A percentile compares a stretch with the other conserved stretches of the same genome.
These are phyloP conservation scores for Octodonta nipae DNA, from an alignment of 2,888 invertebrate species.

Conservation along the genomic window DNA sequence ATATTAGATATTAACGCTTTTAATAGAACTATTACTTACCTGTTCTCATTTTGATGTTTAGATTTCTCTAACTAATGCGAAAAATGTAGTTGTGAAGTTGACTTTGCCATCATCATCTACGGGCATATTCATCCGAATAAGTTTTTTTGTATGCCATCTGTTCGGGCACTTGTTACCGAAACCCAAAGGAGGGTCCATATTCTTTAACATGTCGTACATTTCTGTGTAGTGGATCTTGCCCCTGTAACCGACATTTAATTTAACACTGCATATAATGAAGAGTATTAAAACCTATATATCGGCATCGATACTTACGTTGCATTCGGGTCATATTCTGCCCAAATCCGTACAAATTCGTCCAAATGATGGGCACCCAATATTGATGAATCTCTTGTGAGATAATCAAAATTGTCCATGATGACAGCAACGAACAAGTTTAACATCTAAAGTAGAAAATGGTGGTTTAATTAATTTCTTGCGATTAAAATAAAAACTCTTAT, in stretches of 20 bases:
- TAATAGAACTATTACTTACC: slow-evolving; percentile 46
- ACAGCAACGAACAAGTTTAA: slow-evolving; percentile 99
- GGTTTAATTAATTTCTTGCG: too few species aligned
- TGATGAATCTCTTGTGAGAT: slow-evolving; percentile 96
- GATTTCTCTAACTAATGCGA: slow-evolving; percentile 97
- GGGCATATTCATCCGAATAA: slow-evolving; percentile 99
- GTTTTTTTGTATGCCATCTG: slow-evolving; percentile 95
- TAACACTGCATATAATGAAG: too few species aligned
- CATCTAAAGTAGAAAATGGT: slow-evolving; percentile 57
- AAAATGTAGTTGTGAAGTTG: slow-evolving; percentile 95
- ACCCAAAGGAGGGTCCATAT: slow-evolving; percentile 98
- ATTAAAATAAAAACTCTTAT: neutral
- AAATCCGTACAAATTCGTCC: slow-evolving; percentile 98
- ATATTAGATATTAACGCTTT: too few species aligned
- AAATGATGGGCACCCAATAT: slow-evolving; percentile 99
- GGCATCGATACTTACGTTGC: slow-evolving; percentile 69
- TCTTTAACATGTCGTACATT: slow-evolving; percentile 99
- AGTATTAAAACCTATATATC: too few species aligned
- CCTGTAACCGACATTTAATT: too few species aligned
- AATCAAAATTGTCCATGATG: slow-evolving; percentile 99
- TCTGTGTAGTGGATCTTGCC: slow-evolving; percentile 96
- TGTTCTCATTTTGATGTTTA: slow-evolving; percentile 96
- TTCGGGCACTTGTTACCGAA: slow-evolving; percentile 99
- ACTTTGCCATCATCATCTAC: slow-evolving; percentile 92
- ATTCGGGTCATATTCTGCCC: slow-evolving; percentile 99